Evolutionary conservation across 1,140 invertebrate species (phyloP).

Genomic region (Diplogasteroides magnus): DNA sequence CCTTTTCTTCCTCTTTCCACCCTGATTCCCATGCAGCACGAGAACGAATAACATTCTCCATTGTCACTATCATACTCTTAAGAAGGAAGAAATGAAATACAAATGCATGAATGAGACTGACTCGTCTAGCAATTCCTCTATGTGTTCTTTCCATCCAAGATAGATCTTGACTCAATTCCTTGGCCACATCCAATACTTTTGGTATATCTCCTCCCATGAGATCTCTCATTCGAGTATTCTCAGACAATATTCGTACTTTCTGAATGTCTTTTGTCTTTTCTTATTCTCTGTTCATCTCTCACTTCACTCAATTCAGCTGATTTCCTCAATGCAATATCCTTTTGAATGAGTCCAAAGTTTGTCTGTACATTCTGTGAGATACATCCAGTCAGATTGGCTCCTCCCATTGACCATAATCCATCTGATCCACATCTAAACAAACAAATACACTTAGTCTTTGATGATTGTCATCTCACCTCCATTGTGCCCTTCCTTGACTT

Average conservation of each 20-base stretch:
- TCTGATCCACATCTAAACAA: background rate
- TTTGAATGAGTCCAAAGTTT: slow-evolving; percentile 4
- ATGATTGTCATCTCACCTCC: background rate
- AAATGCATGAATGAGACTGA: too few relatives aligned
- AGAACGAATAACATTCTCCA: background rate
- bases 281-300: background rate
- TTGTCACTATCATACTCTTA: too few relatives aligned
- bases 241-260: background rate
- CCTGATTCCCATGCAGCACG: background rate
- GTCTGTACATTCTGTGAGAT: background rate
- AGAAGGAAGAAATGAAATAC: too few relatives aligned
- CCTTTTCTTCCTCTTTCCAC: slow-evolving; percentile 1
- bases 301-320: too few relatives aligned
- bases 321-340: too few relatives aligned
- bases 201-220: background rate
- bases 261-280: background rate
- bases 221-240: background rate
- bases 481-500: slow-evolving; percentile 3
- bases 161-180: background rate
- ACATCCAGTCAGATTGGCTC: background rate
- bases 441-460: slow-evolving; percentile 2
- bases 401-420: background rate
- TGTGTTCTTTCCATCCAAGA: too few relatives aligned
- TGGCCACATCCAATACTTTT: background rate
- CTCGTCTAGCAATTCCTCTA: too few relatives aligned